These are phyloP conservation scores for Erythrolamprus reginae DNA, from an alignment of 2,113 vertebrate genomes.

Conservation along the genomic window DNA sequence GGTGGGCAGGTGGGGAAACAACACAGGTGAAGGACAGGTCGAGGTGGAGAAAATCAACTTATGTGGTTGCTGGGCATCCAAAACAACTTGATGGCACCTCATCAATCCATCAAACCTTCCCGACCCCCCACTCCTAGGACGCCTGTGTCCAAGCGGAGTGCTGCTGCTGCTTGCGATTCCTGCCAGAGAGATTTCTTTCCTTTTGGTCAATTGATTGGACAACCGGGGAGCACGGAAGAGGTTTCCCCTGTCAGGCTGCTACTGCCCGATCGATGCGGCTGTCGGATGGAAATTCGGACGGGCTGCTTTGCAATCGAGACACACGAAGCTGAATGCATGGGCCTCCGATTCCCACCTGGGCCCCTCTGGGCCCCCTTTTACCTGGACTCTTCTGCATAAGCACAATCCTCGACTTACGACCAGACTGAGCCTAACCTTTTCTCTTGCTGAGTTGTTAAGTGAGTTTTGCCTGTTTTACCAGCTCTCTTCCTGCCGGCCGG, in stretches of 20 bases:
- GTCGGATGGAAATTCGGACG: neutral
- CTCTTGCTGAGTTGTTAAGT: no score
- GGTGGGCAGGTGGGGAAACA: no score
- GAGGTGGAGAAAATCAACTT: neutral
- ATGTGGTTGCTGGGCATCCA: neutral
- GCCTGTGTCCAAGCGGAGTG: neutral
- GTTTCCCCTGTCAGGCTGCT: neutral
- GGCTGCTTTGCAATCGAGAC: neutral
- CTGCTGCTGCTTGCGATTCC: neutral
- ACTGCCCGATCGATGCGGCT: neutral
- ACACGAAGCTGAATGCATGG: neutral
- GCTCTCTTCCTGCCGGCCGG: neutral
- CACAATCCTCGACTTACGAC: neutral
- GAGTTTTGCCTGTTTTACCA: neutral
- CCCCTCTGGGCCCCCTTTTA: neutral
- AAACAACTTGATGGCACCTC: neutral
- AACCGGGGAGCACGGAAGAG: no score
- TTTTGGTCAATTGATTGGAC: neutral
- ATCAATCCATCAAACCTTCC: neutral
- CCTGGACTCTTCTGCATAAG: neutral
- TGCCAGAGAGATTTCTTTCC: neutral
- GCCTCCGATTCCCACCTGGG: no score
- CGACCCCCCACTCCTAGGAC: fast-evolving
- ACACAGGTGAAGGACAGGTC: neutral
- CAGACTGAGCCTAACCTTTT: neutral